A percentile compares a stretch with the other conserved stretches of the same genome.
These are phyloP conservation scores for Osmerus eperlanus DNA, from an alignment of 2,113 vertebrate genomes.

Conservation along the genomic window DNA sequence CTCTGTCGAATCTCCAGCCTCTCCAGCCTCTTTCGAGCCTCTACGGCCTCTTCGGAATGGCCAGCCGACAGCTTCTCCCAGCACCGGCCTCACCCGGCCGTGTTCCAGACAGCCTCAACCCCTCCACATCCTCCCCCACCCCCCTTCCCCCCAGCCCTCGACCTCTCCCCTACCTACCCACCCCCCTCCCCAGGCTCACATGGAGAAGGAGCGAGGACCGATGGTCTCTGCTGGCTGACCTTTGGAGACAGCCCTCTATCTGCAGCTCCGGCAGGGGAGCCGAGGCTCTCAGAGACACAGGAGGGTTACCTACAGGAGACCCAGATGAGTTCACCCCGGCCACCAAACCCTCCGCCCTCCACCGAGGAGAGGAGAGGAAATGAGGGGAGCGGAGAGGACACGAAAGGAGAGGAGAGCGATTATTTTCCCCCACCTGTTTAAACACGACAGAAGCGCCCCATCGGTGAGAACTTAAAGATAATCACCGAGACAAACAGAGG, in stretches of 20 bases:
- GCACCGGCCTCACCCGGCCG: background rate
- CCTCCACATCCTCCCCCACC: background rate
- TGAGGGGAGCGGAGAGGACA: constrained; percentile 40
- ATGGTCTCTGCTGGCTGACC: constrained; percentile 60
- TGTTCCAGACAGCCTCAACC: too few relatives aligned
- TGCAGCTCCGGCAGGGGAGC: constrained; percentile 62
- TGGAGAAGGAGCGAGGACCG: constrained; percentile 58
- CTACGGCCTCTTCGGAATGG: background rate
- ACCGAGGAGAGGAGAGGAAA: constrained; percentile 7
- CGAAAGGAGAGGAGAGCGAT: too few relatives aligned
- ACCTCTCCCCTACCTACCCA: background rate
- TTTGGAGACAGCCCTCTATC: constrained; percentile 71
- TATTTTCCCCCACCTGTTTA: too few relatives aligned
- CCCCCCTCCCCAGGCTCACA: constrained; percentile 42
- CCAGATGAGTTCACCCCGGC: constrained; percentile 17
- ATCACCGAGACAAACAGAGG: background rate
- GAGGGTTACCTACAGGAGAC: too few relatives aligned
- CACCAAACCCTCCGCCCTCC: constrained; percentile 14
- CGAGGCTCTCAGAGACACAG: constrained; percentile 29
- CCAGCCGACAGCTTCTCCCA: background rate
- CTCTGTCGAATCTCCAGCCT: background rate
- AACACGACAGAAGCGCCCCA: too few relatives aligned
- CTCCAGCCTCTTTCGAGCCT: background rate
- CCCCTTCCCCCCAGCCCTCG: background rate
- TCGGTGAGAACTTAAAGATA: too few relatives aligned